Evolutionary conservation across 1,140 invertebrate genomes (phyloP), one percentile per base, ranked within the genome.

Genomic region (Conus ventricosus): DNA sequence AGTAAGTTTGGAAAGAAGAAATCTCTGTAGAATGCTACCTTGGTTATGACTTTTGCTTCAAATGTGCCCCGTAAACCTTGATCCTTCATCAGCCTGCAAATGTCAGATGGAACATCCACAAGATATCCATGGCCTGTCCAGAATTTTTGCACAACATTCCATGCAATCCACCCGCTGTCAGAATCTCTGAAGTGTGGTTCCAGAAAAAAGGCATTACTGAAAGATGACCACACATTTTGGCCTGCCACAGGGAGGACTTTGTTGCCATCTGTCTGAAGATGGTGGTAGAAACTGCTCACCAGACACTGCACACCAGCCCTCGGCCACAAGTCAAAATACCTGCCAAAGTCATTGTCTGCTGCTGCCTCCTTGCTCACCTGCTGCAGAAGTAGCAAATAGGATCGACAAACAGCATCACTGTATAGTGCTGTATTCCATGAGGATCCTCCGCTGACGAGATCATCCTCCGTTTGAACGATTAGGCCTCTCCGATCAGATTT

Each of bases 401-500:
- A 53, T 20, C 85, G 80, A 17, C 60, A 84, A 1, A 88, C 82
- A 20, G 87, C 54, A 67, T 90, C 86, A 80, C 15, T 10, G 7
- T 92, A 83, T 3, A 94, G 84, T 51, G 84, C 87, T 39, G 90
- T 75, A 83, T 94, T 94, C 93, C 93, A 94, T 15, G 88, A 60
- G 60, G 86, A 89, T 63, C 85, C 88, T n/a, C 25, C 11, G 54
- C 51, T 81, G 53, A 13, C n/a, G 81, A 84, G 89, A 54, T 92
- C 89, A 85, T 91, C 91, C 55, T 92, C 88, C 67, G 89, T 88
- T 25, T 78, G 53, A 15, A 57, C 82, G 76, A 86, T 84, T 1
- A 92, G 75, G n/a, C 88, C 83, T 78, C 87, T 87, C 53, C 92
- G 88, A 80, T 91, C 88, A n/a, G 90, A 89, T 2, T 88, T 91